Percentiles rank a stretch among this genome's conserved stretches.
These are phyloP conservation scores for Helicoverpa armigera DNA, from an alignment of 1,140 invertebrate species.

Conservation along the genomic window DNA sequence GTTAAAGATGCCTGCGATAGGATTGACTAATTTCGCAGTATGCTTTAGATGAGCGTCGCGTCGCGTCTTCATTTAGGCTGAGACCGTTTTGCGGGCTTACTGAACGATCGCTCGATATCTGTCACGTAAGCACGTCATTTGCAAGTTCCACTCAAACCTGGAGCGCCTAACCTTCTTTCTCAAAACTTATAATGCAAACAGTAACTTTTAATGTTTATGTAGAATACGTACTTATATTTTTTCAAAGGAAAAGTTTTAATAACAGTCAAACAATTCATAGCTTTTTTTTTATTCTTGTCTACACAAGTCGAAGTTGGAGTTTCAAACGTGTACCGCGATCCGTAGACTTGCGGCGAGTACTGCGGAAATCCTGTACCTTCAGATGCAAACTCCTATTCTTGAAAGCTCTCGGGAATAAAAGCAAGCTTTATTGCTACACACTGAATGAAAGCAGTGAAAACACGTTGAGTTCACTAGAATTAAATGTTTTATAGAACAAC, in stretches of 20 bases:
- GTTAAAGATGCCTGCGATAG: slow-evolving; percentile 75
- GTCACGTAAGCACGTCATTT: slow-evolving; percentile 77
- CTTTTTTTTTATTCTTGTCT: slow-evolving; percentile 58
- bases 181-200: slow-evolving; percentile 60
- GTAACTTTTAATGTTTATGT: slow-evolving; percentile 66
- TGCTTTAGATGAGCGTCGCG: slow-evolving; percentile 66
- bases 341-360: slow-evolving; percentile 59
- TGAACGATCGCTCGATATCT: slow-evolving; percentile 70
- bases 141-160: slow-evolving; percentile 63
- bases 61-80: slow-evolving; percentile 76
- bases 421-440: slow-evolving; percentile 38
- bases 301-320: slow-evolving; percentile 58
- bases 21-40: slow-evolving; percentile 81
- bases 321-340: slow-evolving; percentile 62
- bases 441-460: slow-evolving; percentile 46
- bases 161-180: slow-evolving; percentile 33
- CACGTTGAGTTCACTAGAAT: slow-evolving; percentile 16
- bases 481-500: slow-evolving; percentile 26
- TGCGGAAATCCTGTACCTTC: slow-evolving; percentile 49
- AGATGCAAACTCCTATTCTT: slow-evolving; percentile 62
- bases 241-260: slow-evolving; percentile 63
- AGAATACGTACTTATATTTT: slow-evolving; percentile 47
- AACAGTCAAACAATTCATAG: slow-evolving; percentile 67
- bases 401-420: slow-evolving; percentile 61
- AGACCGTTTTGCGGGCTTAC: slow-evolving; percentile 74